Percentiles rank a stretch among this genome's conserved stretches.
phyloP scores from a whole-genome alignment of 2,797 vertebrate species.

The Sebastes taczanowskii region DNA sequence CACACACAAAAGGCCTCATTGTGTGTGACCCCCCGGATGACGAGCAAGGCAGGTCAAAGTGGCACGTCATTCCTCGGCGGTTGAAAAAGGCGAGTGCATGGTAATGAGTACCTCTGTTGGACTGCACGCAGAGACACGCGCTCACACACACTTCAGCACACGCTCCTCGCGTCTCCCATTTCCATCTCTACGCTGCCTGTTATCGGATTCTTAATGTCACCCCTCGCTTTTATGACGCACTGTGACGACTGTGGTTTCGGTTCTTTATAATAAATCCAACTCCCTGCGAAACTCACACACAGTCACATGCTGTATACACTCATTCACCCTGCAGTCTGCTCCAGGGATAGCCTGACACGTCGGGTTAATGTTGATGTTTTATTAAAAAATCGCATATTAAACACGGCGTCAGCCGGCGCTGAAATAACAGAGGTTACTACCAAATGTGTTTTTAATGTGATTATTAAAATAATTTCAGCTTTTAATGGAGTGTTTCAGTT shows the following conservation, averaged over 20 bases:
- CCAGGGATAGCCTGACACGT: constrained; percentile 42
- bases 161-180: background rate
- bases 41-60: constrained; percentile 65
- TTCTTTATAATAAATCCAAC: constrained; percentile 31
- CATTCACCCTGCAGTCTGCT: constrained; percentile 49
- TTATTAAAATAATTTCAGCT: background rate
- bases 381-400: constrained; percentile 54
- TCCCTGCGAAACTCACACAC: constrained; percentile 3
- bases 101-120: constrained; percentile 63
- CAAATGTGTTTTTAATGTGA: constrained; percentile 14
- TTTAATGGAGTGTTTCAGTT: background rate
- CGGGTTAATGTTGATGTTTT: constrained; percentile 58
- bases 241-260: constrained; percentile 27
- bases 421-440: constrained; percentile 5
- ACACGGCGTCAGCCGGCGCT: constrained; percentile 17
- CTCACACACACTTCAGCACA: background rate
- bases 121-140: constrained; percentile 1
- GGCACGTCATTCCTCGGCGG: constrained; percentile 63
- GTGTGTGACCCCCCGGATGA: constrained; percentile 68
- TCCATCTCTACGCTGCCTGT: constrained; percentile 2
- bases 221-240: constrained; percentile 17
- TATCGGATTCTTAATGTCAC: constrained; percentile 17
- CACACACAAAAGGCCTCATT: constrained; percentile 63
- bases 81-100: constrained; percentile 65
- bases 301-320: constrained; percentile 33